Evolutionary conservation across 1,140 invertebrate species (phyloP), one percentile per base, ranked within the genome.

Genomic region (Philopotamus ludificatus): DNA sequence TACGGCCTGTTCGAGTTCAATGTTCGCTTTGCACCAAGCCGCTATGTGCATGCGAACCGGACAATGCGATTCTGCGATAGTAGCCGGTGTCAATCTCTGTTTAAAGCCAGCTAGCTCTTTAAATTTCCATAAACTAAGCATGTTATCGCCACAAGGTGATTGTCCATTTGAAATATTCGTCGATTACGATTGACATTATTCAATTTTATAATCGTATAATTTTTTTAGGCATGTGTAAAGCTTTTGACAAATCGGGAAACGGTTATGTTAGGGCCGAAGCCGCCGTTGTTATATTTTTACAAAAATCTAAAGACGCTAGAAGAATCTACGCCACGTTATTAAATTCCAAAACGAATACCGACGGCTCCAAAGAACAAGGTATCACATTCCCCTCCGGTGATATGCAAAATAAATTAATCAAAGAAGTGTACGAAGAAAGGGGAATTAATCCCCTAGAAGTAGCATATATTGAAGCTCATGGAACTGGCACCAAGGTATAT

Each of bases 231-330:
- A 86, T 83, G 72, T 98, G 95, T 79, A 96, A 94, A 76, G 92
- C 94, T 7, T 98, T 98, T 76, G 96, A 99, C 80, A 84, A 85
- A 20, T 85, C 87, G 47, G 94, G 93, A 47, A 89, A 92, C 73
- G 96, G 96, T 10, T 99, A 98, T 76, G 94, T 95, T 0, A 84
- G 96, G 50, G 89, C 94, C 58, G 96, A 99, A 79, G 92, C 92
- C 0, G 86, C 88, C 18, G 90, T 90, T 2, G 87, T 86, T 0
- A 81, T 97, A 18, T 89, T 88, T 58, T 75, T 98, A 28, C 95
- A 97, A 81, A 90, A 89, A 66, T 79, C 86, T 2, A 79, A 82
- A 9, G 80, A 82, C 25, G 92, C 95, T 1, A 86, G 85, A 26
- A 83, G 95, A 69, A 83, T 91, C 1, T 98, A 98, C 75, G 91